Evolutionary conservation across 2,797 vertebrate species (phyloP), one percentile per base, ranked within the genome.

Genomic region (Pipistrellus pipistrellus): DNA sequence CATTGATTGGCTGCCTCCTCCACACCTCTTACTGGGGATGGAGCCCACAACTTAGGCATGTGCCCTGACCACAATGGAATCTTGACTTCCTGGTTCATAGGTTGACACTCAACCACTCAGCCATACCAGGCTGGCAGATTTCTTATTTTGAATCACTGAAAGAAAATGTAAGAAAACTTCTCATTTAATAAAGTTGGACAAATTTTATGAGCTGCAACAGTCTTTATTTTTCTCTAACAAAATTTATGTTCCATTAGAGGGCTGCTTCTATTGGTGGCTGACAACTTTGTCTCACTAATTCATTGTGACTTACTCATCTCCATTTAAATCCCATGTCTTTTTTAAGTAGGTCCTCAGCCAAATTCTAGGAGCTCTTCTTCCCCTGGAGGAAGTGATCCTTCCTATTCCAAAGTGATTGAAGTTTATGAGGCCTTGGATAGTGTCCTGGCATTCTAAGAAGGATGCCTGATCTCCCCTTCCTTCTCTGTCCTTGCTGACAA

Each of bases 231-330:
- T 14, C n/a, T 84, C 57, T 69, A 32, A 48, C 30, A 80, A 32
- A 95, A 85, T 48, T 76, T 20, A 55, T n/a, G n/a, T 62, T 81
- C 66, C 38, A 72, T 46, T 23, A 18, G 10, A 77, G 55, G 12
- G 27, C 13, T 87, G 30, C 83, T 81, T 62, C 14, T 88, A 4
- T 20, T 83, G 25, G n/a, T 25, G 32, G 4, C 21, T 69, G 38
- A 81, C 6, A 59, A n/a, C 20, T 69, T 48, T 85, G 53, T 78
- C 41, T 88, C 68, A n/a, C 53, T 84, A 32, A 78, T 62, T 93
- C 17, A 25, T n/a, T 4, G n/a, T 41, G 71, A 48, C 6, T 51
- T 27, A 5, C 57, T 80, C 14, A 53, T 57, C 20, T 85, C 32
- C 21, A 23, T 90, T 72, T 78, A 73, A 81, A 93, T 55, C 1